Percentiles rank a stretch among this genome's conserved stretches.
phyloP scores from a whole-genome alignment of 2,797 vertebrate genomes.

The Margarornis squamiger region DNA sequence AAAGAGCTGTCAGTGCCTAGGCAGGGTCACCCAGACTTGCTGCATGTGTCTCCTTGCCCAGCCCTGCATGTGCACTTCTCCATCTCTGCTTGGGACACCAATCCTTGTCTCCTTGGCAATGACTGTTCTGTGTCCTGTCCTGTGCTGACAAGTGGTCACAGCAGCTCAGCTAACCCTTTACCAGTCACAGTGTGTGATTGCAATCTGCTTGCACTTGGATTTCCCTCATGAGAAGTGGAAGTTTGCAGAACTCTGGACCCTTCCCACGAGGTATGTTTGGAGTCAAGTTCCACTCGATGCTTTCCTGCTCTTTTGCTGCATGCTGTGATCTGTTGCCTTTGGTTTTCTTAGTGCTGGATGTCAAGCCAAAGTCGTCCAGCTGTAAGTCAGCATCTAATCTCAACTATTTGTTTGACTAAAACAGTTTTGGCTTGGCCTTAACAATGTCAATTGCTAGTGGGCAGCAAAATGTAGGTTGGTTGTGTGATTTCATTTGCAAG shows the following conservation, averaged over 20 bases:
- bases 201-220: conserved; percentile 26
- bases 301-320: neutral
- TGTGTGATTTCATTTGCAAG: neutral
- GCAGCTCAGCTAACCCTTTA: conserved; percentile 24
- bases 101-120: neutral
- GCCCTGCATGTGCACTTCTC: conserved; percentile 19
- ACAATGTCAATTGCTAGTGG: neutral
- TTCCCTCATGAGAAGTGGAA: conserved; percentile 1
- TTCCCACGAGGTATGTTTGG: conserved; percentile 41
- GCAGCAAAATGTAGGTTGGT: neutral
- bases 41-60: neutral
- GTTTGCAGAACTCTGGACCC: neutral
- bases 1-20: neutral
- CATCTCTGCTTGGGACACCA: neutral
- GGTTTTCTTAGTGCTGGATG: neutral
- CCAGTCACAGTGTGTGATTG: neutral
- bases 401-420: neutral
- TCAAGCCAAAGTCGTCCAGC: neutral
- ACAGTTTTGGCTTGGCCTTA: neutral
- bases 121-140: neutral
- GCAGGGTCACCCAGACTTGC: neutral
- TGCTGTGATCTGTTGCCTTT: neutral
- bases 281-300: neutral
- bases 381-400: neutral
- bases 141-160: neutral